Percentiles rank a stretch among this genome's conserved stretches.
Evolutionary conservation across 2,113 vertebrate species (phyloP).

Genomic region (Centropus bengalensis): DNA sequence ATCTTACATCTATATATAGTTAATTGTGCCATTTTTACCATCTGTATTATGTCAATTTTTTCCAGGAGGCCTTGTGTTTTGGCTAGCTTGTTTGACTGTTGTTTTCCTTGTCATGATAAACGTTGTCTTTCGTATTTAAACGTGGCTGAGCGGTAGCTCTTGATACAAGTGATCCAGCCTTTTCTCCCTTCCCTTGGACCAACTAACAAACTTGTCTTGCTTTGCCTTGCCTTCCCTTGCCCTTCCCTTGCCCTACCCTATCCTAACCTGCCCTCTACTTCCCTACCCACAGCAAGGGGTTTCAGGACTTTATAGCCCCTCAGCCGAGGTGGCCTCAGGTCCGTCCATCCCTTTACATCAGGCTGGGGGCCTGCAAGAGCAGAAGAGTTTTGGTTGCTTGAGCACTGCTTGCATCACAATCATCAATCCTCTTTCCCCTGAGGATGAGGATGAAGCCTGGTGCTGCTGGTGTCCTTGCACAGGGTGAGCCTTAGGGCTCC

Average conservation of each 20-base stretch:
- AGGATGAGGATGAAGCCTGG: accelerated
- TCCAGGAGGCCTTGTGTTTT: not conserved
- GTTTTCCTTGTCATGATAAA: not conserved
- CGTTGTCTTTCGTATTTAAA: not conserved
- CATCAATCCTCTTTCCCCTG: not conserved
- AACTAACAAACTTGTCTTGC: not conserved
- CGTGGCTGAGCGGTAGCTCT: not conserved
- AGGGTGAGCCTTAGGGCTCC: not conserved
- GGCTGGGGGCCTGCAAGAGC: not conserved
- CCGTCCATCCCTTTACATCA: not conserved
- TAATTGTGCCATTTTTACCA: not conserved
- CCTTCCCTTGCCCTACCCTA: not conserved
- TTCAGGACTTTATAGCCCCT: not conserved
- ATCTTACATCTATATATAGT: not conserved
- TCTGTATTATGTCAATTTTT: not conserved
- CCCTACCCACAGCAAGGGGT: not conserved
- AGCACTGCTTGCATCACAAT: not conserved
- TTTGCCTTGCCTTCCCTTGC: not conserved
- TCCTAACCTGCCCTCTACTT: too few species aligned
- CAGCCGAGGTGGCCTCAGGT: not conserved
- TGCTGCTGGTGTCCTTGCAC: not conserved
- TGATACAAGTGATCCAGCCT: not conserved
- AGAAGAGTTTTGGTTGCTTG: not conserved
- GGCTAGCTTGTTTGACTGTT: not conserved
- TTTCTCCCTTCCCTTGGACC: not conserved